These are phyloP conservation scores for Tryphoninae sp. DNA, from an alignment of 2,888 invertebrate species.

Conservation along the genomic window DNA sequence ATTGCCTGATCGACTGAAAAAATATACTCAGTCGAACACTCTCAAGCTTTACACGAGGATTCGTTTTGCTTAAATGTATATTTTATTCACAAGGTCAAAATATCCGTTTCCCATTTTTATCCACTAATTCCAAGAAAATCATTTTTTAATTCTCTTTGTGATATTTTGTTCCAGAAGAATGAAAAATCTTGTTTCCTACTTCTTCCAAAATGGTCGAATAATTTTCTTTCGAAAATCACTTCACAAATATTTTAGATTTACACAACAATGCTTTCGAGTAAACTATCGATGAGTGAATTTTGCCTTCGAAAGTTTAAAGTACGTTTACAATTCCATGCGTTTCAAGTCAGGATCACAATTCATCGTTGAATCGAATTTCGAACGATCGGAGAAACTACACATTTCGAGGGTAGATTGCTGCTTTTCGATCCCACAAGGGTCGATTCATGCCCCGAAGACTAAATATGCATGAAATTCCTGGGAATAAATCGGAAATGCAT, in stretches of 20 bases:
- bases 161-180: too few species aligned
- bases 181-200: too few species aligned
- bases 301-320: not conserved
- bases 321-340: not conserved
- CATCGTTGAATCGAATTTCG: constrained; percentile 24
- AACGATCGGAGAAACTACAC: not conserved
- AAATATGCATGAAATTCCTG: constrained; percentile 60
- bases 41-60: too few species aligned
- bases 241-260: not conserved
- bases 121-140: too few species aligned
- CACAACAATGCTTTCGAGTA: not conserved
- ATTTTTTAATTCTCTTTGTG: too few species aligned
- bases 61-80: too few species aligned
- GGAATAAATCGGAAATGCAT: constrained; percentile 62
- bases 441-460: constrained; percentile 42
- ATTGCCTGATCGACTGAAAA: too few species aligned
- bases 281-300: not conserved
- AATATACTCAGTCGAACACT: too few species aligned
- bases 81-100: too few species aligned
- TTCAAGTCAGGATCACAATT: constrained; percentile 38
- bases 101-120: too few species aligned
- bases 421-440: not conserved
- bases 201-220: too few species aligned
- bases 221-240: too few species aligned
- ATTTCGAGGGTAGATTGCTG: constrained; percentile 7